A percentile compares a stretch with the other conserved stretches of the same genome.
phyloP scores from a whole-genome alignment of 2,888 invertebrate genomes.

The Caenorhabditis sp. region DNA sequence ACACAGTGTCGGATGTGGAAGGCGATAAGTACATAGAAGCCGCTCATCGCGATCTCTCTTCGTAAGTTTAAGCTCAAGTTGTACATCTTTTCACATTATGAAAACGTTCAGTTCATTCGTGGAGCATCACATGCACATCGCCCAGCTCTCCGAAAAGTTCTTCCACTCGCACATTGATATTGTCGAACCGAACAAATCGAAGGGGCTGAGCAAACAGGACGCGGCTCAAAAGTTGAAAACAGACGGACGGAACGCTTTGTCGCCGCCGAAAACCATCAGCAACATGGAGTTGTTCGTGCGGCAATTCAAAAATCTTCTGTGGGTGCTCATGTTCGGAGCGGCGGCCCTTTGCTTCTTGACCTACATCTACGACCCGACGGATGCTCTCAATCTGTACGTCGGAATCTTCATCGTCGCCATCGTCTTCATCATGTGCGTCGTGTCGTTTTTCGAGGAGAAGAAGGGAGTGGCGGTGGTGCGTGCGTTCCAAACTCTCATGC shows the following conservation, averaged over 20 bases:
- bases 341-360: constrained; percentile 67
- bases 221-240: constrained; percentile 59
- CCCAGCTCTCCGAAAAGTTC: constrained; percentile 64
- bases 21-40: constrained; percentile 19
- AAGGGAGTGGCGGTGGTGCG: constrained; percentile 70
- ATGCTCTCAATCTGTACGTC: constrained; percentile 67
- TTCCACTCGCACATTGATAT: constrained; percentile 63
- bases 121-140: constrained; percentile 70
- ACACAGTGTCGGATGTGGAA: constrained; percentile 6
- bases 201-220: constrained; percentile 55
- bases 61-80: constrained; percentile 3
- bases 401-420: constrained; percentile 72
- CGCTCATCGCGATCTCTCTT: constrained; percentile 33
- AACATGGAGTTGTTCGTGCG: constrained; percentile 70
- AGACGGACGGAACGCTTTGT: constrained; percentile 69
- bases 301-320: constrained; percentile 75
- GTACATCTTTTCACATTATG: too few relatives aligned
- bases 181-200: constrained; percentile 57
- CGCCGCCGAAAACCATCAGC: constrained; percentile 68
- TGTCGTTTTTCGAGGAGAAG: constrained; percentile 71
- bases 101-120: constrained; percentile 62
- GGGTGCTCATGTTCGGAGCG: constrained; percentile 73
- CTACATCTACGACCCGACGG: constrained; percentile 65
- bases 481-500: constrained; percentile 71
- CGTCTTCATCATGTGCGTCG: constrained; percentile 71